These are phyloP conservation scores for Sterna hirundo DNA, from an alignment of 2,113 vertebrate genomes.

Conservation along the genomic window DNA sequence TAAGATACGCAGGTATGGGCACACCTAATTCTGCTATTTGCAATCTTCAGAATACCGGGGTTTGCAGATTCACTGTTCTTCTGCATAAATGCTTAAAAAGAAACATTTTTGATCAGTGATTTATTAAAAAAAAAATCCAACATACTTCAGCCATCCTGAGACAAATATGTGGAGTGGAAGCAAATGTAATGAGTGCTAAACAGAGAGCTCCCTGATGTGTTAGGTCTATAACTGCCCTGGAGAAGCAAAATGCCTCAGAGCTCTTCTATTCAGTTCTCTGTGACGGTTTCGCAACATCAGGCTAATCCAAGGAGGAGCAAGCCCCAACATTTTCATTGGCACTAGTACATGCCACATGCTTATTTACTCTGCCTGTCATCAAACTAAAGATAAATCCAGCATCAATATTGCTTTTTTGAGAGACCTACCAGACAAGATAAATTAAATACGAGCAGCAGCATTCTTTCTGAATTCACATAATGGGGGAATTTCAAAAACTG, in stretches of 20 bases:
- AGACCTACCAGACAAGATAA: constrained; percentile 23
- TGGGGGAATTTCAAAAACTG: constrained; percentile 61
- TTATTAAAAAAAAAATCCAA: not conserved
- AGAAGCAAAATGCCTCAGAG: not conserved
- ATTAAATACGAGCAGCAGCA: constrained; percentile 38
- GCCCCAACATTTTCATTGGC: constrained; percentile 4
- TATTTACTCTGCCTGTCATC: constrained; percentile 21
- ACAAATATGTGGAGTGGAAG: not conserved
- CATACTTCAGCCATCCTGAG: not conserved
- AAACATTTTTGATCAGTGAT: not conserved
- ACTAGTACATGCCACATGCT: not conserved
- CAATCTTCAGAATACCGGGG: not conserved
- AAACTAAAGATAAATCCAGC: constrained; percentile 44
- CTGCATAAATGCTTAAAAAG: not conserved
- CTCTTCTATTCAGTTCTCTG: not conserved
- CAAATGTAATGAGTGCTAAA: not conserved
- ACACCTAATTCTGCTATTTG: not conserved
- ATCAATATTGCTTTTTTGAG: constrained; percentile 49
- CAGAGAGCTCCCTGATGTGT: not conserved
- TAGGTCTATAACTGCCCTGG: not conserved
- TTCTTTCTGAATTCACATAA: constrained; percentile 63
- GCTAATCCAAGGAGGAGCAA: not conserved
- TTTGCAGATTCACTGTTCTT: not conserved
- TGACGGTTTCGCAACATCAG: not conserved
- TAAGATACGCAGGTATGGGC: not conserved